Evolutionary conservation across 2,113 vertebrate species (phyloP).

Genomic region (Ahaetulla prasina): DNA sequence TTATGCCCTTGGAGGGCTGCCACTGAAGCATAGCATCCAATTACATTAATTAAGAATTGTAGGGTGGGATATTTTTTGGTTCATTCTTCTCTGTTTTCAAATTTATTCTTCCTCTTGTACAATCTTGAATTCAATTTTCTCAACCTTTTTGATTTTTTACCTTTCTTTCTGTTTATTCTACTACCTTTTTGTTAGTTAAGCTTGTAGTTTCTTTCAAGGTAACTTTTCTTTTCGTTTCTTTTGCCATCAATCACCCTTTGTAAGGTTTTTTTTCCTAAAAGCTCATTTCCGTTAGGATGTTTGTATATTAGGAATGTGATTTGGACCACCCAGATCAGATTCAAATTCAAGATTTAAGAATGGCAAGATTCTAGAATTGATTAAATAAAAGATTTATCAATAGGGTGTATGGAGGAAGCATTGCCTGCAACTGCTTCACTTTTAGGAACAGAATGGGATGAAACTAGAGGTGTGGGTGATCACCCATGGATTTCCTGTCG

Average conservation of each 20-base stretch:
- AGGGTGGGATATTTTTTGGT: constrained; percentile 5
- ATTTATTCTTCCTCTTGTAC: not conserved
- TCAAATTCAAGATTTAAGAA: not conserved
- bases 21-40: constrained; percentile 22
- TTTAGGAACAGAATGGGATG: not conserved
- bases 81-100: constrained; percentile 3
- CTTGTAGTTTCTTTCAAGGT: not conserved
- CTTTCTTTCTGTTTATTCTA: not conserved
- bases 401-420: not conserved
- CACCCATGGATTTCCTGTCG: not conserved
- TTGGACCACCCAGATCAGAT: not conserved
- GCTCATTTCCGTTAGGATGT: not conserved
- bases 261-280: not conserved
- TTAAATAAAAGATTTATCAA: not conserved
- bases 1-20: constrained; percentile 25
- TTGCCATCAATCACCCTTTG: not conserved
- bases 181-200: not conserved
- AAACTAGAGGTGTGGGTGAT: not conserved
- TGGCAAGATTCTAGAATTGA: not conserved
- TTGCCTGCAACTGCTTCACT: not conserved
- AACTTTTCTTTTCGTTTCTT: not conserved
- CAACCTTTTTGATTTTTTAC: not conserved
- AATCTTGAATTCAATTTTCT: not conserved
- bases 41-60: constrained; percentile 18
- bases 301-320: not conserved